These are phyloP conservation scores for Zaprionus gabonicus DNA, from an alignment of 1,140 invertebrate species.

Conservation along the genomic window DNA sequence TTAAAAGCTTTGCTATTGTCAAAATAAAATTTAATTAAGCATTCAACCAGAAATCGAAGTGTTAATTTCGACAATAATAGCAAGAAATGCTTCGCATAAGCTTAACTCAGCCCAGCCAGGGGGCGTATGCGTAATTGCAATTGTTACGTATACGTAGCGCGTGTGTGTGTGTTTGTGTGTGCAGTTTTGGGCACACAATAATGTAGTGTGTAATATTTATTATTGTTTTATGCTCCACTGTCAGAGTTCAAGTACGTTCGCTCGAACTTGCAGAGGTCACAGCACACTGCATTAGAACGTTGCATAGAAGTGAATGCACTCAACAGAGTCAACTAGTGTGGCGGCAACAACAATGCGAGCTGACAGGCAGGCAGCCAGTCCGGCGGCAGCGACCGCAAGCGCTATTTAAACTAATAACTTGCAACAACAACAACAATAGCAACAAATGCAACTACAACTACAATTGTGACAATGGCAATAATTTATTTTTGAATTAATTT, in stretches of 20 bases:
- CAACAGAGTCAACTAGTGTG: slow-evolving; percentile 29
- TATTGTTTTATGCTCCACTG: background rate
- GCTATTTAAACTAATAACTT: slow-evolving; percentile 80
- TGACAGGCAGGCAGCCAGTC: slow-evolving; percentile 40
- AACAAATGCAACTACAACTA: background rate
- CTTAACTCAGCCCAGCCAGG: background rate
- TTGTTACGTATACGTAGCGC: slow-evolving; percentile 34
- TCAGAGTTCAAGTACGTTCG: slow-evolving; percentile 71
- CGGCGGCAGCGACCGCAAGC: slow-evolving; percentile 52
- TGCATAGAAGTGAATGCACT: slow-evolving; percentile 75
- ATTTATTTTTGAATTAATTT: slow-evolving; percentile 81
- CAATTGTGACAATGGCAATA: slow-evolving; percentile 72
- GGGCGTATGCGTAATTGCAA: slow-evolving; percentile 27
- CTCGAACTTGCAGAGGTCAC: slow-evolving; percentile 75
- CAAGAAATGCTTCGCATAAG: slow-evolving; percentile 28
- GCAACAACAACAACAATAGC: slow-evolving; percentile 46
- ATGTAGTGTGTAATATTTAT: slow-evolving; percentile 19
- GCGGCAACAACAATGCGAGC: slow-evolving; percentile 63
- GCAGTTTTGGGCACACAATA: slow-evolving; percentile 11
- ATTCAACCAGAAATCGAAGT: too few relatives aligned
- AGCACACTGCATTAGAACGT: slow-evolving; percentile 11
- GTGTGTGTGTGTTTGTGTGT: background rate
- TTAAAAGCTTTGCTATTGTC: too few relatives aligned
- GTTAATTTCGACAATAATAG: background rate
- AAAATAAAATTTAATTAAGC: background rate